Evolutionary conservation across 2,888 invertebrate genomes (phyloP).

Genomic region (Laothoe populi): DNA sequence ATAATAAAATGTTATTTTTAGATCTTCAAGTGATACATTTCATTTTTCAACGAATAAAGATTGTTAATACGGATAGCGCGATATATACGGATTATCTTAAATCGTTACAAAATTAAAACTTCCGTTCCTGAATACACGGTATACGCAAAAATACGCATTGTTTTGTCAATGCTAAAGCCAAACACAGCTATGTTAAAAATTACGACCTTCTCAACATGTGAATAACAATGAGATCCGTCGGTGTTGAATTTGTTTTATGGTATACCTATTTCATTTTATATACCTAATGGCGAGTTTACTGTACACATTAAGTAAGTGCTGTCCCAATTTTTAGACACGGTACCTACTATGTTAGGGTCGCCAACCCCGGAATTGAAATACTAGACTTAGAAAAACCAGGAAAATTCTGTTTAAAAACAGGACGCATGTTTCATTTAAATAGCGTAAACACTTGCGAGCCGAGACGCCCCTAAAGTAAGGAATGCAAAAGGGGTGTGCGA

Average conservation of each 20-base stretch:
- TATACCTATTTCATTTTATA: neutral
- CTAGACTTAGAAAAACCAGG: too few relatives aligned
- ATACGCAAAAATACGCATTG: slow-evolving; percentile 54
- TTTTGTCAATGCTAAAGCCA: slow-evolving; percentile 48
- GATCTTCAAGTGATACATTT: too few relatives aligned
- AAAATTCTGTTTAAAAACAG: too few relatives aligned
- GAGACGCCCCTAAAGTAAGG: too few relatives aligned
- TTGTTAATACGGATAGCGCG: neutral
- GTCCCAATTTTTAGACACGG: slow-evolving; percentile 22
- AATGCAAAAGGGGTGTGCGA: too few relatives aligned
- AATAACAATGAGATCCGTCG: slow-evolving; percentile 52
- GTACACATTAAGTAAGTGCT: slow-evolving; percentile 14
- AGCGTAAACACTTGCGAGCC: too few relatives aligned
- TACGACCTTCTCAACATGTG: slow-evolving; percentile 54
- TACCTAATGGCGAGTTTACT: neutral
- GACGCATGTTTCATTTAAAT: too few relatives aligned
- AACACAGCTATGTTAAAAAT: slow-evolving; percentile 55
- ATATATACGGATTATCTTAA: slow-evolving; percentile 13
- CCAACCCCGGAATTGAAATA: too few relatives aligned
- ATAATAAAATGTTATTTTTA: too few relatives aligned
- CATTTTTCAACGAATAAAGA: too few relatives aligned
- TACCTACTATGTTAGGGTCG: too few relatives aligned
- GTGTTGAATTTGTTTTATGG: slow-evolving; percentile 41
- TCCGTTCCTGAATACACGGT: slow-evolving; percentile 54
- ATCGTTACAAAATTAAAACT: slow-evolving; percentile 47